A percentile compares a stretch with the other conserved stretches of the same genome.
phyloP scores from a whole-genome alignment of 1,140 invertebrate species.

The Harpegnathos saltator region DNA sequence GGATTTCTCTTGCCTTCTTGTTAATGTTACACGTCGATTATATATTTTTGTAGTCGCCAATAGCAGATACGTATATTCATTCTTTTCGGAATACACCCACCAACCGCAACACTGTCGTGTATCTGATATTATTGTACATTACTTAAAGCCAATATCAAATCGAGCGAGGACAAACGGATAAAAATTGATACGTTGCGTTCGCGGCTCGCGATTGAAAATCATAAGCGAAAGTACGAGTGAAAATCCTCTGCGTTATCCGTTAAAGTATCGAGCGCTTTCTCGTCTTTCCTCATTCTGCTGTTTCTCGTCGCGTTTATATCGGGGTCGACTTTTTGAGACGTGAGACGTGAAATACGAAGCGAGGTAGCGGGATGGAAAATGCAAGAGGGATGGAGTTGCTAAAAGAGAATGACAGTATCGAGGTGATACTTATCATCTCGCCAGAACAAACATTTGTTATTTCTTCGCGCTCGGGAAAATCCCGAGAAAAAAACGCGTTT shows the following conservation, averaged over 20 bases:
- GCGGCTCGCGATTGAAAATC: not conserved
- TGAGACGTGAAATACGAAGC: conserved; percentile 10
- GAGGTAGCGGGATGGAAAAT: conserved; percentile 2
- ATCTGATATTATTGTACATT: not conserved
- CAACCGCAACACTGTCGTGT: too few relatives aligned
- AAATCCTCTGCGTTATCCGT: not conserved
- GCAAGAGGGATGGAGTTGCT: conserved; percentile 1
- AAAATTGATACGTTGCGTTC: not conserved
- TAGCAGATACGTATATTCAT: too few relatives aligned
- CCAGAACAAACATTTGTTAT: conserved; percentile 28
- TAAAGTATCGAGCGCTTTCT: not conserved
- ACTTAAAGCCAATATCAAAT: too few relatives aligned
- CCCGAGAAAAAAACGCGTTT: not conserved
- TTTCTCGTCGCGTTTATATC: conserved; percentile 27
- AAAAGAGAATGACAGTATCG: conserved; percentile 21
- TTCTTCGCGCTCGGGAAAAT: not conserved
- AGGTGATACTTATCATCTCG: conserved; percentile 26
- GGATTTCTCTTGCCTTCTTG: not conserved
- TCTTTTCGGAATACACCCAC: too few relatives aligned
- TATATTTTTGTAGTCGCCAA: too few relatives aligned
- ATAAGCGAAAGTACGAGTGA: not conserved
- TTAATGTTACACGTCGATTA: not conserved
- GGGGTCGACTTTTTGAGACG: not conserved
- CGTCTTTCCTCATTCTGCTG: not conserved
- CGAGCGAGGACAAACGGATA: too few relatives aligned